phyloP scores from a whole-genome alignment of 2,113 vertebrate genomes.

The Lepidiolamprologus cunningtoni region DNA sequence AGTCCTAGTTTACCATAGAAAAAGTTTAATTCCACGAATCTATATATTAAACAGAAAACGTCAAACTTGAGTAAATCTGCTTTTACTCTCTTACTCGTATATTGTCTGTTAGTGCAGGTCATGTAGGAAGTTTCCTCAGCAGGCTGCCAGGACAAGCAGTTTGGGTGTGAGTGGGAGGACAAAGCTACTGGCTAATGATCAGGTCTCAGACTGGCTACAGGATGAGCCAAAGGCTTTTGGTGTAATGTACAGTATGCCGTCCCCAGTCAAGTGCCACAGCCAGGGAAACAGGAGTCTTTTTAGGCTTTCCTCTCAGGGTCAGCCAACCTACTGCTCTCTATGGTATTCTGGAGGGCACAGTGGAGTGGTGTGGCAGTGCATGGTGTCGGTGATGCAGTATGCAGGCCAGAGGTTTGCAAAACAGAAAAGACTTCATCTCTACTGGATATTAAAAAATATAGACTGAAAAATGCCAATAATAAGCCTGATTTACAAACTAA shows the following conservation, averaged over 20 bases:
- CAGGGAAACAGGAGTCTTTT: slow-evolving; percentile 47
- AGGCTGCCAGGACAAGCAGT: neutral
- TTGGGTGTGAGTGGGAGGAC: slow-evolving; percentile 1
- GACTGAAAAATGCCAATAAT: neutral
- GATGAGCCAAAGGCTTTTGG: slow-evolving; percentile 25
- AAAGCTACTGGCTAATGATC: neutral
- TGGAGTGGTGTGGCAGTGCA: neutral
- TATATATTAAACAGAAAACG: neutral
- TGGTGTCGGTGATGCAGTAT: neutral
- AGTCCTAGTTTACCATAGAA: neutral
- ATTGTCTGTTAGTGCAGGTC: neutral
- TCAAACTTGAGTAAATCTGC: neutral
- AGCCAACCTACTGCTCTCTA: slow-evolving; percentile 40
- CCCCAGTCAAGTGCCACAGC: slow-evolving; percentile 16
- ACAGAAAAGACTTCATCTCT: neutral
- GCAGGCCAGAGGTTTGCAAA: neutral
- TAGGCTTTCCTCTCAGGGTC: slow-evolving; percentile 50
- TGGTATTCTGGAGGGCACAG: slow-evolving; percentile 40
- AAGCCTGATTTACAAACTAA: neutral
- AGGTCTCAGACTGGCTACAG: neutral
- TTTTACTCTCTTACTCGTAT: neutral
- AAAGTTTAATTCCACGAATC: neutral
- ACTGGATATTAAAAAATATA: neutral
- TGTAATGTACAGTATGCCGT: slow-evolving; percentile 57
- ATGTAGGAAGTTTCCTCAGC: slow-evolving; percentile 7